Evolutionary conservation across 2,113 vertebrate genomes (phyloP), one percentile per base, ranked within the genome.

Genomic region (Amia ocellicauda): DNA sequence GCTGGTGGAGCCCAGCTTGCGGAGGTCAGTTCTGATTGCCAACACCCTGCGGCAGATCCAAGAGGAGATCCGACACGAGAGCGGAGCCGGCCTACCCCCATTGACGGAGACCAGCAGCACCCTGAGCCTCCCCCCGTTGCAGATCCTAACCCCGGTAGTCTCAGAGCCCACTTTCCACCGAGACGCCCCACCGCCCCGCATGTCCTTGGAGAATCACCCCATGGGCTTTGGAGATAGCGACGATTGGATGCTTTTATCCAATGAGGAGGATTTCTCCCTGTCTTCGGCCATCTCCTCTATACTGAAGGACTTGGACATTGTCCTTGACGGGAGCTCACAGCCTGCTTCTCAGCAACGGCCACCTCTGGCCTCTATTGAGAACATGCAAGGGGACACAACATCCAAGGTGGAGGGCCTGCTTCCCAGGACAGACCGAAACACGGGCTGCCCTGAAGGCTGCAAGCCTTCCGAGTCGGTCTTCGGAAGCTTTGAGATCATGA

Each of bases 11-110:
- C 88, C 85, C 52, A 91, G 89, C 69, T 83, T 93, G 36, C 79
- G 82, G 0, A 68, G 88, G 3, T 86, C 88, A 0, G 91, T 94
- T 1, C 88, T 94, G 0, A 92, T 94, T 17, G 85, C 83, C 43
- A 93, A 93, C 74, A 92, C 90, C 0, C 80, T 94, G 62, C 85
- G 89, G 36, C 84, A 90, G 52, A 85, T 91, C 50, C 77, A 80
- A 58, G 78, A 80, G 0, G 72, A 82, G 0, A 68, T 86, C 3
- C 62, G 14, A 50, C 60, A 64, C 13, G 58, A 78, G 63, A 1
- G 27, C 24, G 29, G 20, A 17, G 47, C 23, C 9, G n/a, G 17
- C 20, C 9, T 17, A 28, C 11, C 1, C 64, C 31, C 3, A n/a
- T 24, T 24, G 17, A 3, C 7, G 2, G 3, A 29, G 8, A 11